A percentile compares a stretch with the other conserved stretches of the same genome.
phyloP scores from a whole-genome alignment of 2,797 vertebrate species.

The Oryzias dopingdopingensis region DNA sequence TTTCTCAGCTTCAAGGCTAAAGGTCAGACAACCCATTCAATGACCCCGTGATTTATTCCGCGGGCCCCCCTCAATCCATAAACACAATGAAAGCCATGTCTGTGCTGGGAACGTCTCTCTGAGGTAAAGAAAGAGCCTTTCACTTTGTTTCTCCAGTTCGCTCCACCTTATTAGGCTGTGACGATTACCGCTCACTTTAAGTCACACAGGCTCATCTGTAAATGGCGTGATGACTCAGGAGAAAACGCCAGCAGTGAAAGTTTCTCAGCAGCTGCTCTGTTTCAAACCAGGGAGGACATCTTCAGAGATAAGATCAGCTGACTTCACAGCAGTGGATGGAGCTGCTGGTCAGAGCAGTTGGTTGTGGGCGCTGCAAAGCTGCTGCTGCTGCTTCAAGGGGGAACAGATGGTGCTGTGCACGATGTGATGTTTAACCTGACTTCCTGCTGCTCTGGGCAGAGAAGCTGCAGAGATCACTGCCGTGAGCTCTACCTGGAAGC shows the following conservation, averaged over 20 bases:
- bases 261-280: slow-evolving; percentile 22
- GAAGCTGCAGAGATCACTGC: slow-evolving; percentile 39
- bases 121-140: slow-evolving; percentile 37
- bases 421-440: slow-evolving; percentile 76
- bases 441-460: slow-evolving; percentile 63
- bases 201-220: slow-evolving; percentile 10
- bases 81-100: slow-evolving; percentile 69
- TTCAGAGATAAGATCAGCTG: slow-evolving; percentile 48
- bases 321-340: slow-evolving; percentile 16
- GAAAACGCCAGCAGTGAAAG: slow-evolving; percentile 50
- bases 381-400: slow-evolving; percentile 25
- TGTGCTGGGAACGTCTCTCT: slow-evolving; percentile 52
- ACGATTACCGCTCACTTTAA: slow-evolving; percentile 14
- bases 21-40: slow-evolving; percentile 74
- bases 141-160: slow-evolving; percentile 27
- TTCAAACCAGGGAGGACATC: slow-evolving; percentile 26
- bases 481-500: slow-evolving; percentile 54
- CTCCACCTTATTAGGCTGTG: slow-evolving; percentile 37
- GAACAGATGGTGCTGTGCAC: slow-evolving; percentile 15
- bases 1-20: slow-evolving; percentile 61
- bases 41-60: slow-evolving; percentile 73
- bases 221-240: slow-evolving; percentile 23
- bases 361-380: slow-evolving; percentile 36
- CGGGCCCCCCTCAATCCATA: slow-evolving; percentile 61
- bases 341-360: slow-evolving; percentile 37